Evolutionary conservation across 2,113 vertebrate species (phyloP), one percentile per base, ranked within the genome.

Genomic region (Saccopteryx bilineata): DNA sequence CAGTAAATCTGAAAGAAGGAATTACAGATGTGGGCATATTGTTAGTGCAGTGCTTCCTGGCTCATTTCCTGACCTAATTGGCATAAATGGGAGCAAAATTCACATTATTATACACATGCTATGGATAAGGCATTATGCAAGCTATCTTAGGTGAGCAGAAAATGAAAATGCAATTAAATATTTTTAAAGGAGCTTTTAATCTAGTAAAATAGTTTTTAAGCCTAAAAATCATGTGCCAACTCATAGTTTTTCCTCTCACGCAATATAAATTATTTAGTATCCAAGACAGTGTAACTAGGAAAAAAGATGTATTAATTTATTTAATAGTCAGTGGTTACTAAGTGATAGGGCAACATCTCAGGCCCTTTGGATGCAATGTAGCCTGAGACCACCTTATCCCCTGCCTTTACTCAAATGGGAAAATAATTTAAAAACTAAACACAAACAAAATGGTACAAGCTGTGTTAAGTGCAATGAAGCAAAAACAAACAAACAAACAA

Each of bases 201-300:
- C 23, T 28, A 89, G 26, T 85, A 48, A 90, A 91, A 81, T 65
- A 26, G 39, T 65, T 87, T 91, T 18, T 58, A 94, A 48, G 21
- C 33, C 58, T 65, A 33, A 81, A 93, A 78, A 24, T 79, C 14
- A 48, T n/a, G 33, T 60, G 61, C 31, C 9, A 88, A 39, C n/a
- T 86, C 12, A 28, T 23, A 7, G 24, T 71, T 85, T 68, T 15
- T 23, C 31, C 39, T 86, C 18, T 60, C 54, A 82, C 50, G 65
- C 10, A 52, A 33, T 21, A 71, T 6, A 19, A 24, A 28, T 71
- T 87, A 58, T 95, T 88, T 58, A 85, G 11, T 39, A 75, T 91
- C 85, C 58, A 75, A 88, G 33, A 66, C 52, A 17, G 46, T 46
- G 9, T 56, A 80, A 69, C 7, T 17, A 60, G 33, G 69, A 65